Base-by-base conservation (phyloP, 2,113 vertebrate species). In the Toxotes jaculatrix region DNA sequence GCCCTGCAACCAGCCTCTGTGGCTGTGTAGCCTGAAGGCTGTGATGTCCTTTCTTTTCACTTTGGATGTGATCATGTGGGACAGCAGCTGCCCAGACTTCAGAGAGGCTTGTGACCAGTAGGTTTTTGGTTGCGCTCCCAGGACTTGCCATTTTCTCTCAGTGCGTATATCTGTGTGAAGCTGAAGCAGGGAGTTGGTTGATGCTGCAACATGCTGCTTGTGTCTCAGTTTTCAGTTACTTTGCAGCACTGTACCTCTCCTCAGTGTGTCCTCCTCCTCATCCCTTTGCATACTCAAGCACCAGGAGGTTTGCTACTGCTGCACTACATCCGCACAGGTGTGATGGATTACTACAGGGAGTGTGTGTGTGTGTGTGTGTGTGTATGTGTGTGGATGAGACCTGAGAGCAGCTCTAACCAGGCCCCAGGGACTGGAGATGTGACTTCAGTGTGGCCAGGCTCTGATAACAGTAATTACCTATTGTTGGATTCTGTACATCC, bases 391-490 rank as follows among this genome's bases (percentile, higher is more conserved):
- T 55, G 64, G 1, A 13, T 14, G 43, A 17, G 43, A 43, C 38
- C 27, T 12, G 31, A 45, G 63, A 67, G 19, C 57, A 64, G 31
- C 51, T 65, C 40, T 81, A 83, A 75, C 66, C 84, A 81, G 75
- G 42, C 87, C 72, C 60, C 63, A 74, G 72, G 87, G 75, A 66
- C 61, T 62, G 34, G 31, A 68, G 69, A 68, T 55, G 61, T 88
- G 77, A 76, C 71, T 64, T 51, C 1, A 5, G 13, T 12, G 1
- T 64, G 68, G 80, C 60, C 6, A 27, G 14, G 19, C 53, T 88
- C 38, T 82, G 81, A 82, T 84, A 84, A 77, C 17, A 1, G 79
- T 86, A 88, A 90, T 83, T 82, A 85, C 75, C 65, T 66, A 36
- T 56, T 71, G 64, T 74, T 53, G 45, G 64, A 70, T 62, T 21